phyloP scores from a whole-genome alignment of 2,797 vertebrate species.

The Tachyglossus aculeatus region DNA sequence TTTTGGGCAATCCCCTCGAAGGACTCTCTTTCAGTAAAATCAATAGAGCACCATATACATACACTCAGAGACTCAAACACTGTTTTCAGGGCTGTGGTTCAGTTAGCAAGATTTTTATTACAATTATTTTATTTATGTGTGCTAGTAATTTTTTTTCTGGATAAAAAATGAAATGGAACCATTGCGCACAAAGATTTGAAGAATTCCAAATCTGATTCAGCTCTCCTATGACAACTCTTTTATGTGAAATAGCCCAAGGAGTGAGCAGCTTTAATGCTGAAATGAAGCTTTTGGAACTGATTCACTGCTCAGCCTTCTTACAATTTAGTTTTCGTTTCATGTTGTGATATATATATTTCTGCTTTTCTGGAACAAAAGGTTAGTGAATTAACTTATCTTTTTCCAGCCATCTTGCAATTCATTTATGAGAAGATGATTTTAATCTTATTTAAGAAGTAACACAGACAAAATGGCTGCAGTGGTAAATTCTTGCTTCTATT shows the following conservation, averaged over 20 bases:
- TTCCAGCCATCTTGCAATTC: background rate
- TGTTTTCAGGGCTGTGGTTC: background rate
- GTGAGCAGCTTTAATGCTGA: background rate
- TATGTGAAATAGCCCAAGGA: background rate
- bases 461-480: too few relatives aligned
- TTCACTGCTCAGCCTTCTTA: background rate
- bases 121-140: background rate
- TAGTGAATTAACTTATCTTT: background rate
- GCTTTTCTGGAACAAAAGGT: background rate
- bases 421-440: too few relatives aligned
- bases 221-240: background rate
- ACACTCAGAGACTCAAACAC: background rate
- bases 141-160: background rate
- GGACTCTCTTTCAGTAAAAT: background rate
- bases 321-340: background rate
- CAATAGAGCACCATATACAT: background rate
- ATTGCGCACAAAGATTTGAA: background rate
- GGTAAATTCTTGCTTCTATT: too few relatives aligned
- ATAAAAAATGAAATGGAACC: background rate
- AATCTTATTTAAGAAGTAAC: too few relatives aligned
- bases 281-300: background rate
- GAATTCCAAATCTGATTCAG: background rate
- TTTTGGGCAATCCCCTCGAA: slow-evolving; percentile 2
- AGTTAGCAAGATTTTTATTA: background rate
- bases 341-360: background rate